Conservation (phyloP, 2,888 invertebrate species). For the Sthenelais limicola region DNA sequence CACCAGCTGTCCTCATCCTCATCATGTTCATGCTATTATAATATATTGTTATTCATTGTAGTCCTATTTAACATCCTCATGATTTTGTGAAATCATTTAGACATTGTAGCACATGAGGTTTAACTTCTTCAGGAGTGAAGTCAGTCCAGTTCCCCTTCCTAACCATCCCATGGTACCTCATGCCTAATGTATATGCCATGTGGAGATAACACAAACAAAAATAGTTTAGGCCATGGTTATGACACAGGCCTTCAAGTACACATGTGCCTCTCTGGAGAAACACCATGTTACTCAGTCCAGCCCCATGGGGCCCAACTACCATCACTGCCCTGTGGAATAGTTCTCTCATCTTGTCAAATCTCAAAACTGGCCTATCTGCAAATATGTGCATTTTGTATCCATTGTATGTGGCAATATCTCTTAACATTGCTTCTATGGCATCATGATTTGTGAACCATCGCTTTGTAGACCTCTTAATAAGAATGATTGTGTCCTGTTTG, state of each 20-base stretch:
- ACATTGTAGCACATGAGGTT: no score
- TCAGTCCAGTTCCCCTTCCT: no score
- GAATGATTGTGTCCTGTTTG: conserved; percentile 7
- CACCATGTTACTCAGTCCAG: conserved; percentile 10
- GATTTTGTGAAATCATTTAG: no score
- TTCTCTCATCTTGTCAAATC: neutral
- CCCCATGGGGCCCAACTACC: conserved; percentile 28
- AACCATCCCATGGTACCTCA: no score
- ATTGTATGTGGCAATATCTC: neutral
- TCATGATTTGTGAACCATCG: conserved; percentile 14
- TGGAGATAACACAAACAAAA: no score
- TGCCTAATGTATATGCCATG: no score
- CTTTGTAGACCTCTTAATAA: conserved; percentile 25
- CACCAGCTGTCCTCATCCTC: no score
- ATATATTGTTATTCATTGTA: no score
- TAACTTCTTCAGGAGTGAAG: no score
- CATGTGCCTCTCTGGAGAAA: conserved; percentile 19
- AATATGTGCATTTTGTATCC: neutral
- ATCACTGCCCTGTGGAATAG: conserved; percentile 2
- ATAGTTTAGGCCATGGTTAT: no score
- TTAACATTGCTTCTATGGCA: neutral
- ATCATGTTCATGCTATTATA: no score
- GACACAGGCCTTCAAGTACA: conserved; percentile 27
- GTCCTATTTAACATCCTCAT: no score
- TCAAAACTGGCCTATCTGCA: neutral